Percentiles rank a stretch among this genome's conserved stretches.
These are phyloP conservation scores for Lagenorhynchus albirostris DNA, from an alignment of 2,113 vertebrate genomes.

Conservation along the genomic window DNA sequence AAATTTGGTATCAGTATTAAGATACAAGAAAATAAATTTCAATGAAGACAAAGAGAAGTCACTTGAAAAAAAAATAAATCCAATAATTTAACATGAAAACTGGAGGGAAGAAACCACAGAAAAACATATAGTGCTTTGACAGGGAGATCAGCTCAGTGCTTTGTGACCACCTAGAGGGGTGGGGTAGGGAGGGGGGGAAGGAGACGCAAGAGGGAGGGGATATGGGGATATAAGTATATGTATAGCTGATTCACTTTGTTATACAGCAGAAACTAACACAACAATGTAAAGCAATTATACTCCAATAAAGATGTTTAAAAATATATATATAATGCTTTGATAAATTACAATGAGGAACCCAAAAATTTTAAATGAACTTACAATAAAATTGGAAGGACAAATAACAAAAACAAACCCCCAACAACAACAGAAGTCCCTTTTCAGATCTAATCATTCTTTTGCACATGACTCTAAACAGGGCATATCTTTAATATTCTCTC, in stretches of 20 bases:
- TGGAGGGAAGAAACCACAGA: background rate
- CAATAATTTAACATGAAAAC: conserved; percentile 25
- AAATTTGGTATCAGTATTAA: background rate
- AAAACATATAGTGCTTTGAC: background rate
- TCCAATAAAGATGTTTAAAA: too few species aligned
- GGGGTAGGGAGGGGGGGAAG: too few species aligned
- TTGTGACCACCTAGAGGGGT: too few species aligned
- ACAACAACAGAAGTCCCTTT: background rate
- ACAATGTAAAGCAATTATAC: too few species aligned
- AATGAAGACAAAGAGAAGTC: background rate
- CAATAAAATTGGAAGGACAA: background rate
- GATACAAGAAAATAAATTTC: background rate
- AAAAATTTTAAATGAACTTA: conserved; percentile 32
- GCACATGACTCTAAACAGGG: background rate
- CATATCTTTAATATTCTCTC: background rate
- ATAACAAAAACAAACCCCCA: background rate
- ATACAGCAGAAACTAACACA: too few species aligned
- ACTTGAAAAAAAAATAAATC: conserved; percentile 5
- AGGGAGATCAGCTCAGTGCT: too few species aligned
- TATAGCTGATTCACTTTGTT: too few species aligned
- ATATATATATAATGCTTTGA: background rate
- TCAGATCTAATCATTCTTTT: background rate
- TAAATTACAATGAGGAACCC: background rate
- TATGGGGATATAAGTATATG: too few species aligned
- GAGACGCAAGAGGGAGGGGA: too few species aligned